Evolutionary conservation across 2,797 vertebrate species (phyloP).

Genomic region (Heteromormyrus szaboi): DNA sequence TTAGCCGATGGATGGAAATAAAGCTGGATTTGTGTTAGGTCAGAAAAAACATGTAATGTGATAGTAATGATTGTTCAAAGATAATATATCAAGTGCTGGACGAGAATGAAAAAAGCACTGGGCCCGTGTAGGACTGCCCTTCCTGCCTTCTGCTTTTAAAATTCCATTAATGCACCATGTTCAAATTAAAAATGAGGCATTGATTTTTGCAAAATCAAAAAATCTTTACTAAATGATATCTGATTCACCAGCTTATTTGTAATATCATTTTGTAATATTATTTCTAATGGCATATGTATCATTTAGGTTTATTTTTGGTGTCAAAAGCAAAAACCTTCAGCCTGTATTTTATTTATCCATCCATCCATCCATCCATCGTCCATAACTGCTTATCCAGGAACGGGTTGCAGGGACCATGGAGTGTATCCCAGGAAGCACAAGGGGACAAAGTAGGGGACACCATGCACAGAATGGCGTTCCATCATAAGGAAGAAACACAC

Average conservation of each 20-base stretch:
- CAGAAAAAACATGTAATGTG: neutral
- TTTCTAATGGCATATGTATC: neutral
- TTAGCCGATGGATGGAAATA: neutral
- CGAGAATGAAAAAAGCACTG: neutral
- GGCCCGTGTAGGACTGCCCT: neutral
- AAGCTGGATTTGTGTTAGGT: neutral
- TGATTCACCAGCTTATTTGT: neutral
- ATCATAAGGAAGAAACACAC: neutral
- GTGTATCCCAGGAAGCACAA: neutral
- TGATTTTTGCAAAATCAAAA: neutral
- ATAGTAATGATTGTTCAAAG: neutral
- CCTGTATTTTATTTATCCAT: neutral
- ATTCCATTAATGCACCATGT: neutral
- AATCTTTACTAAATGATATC: neutral
- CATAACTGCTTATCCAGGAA: neutral
- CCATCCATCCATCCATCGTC: neutral
- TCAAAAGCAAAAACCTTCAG: neutral
- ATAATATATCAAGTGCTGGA: neutral
- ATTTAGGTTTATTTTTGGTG: neutral
- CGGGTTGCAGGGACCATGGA: neutral
- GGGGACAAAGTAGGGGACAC: neutral
- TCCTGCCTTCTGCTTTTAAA: neutral
- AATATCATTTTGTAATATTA: neutral
- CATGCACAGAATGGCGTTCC: neutral
- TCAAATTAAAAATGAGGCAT: neutral